These are phyloP conservation scores for Calephelis nemesis DNA, from an alignment of 1,140 invertebrate genomes.

Conservation along the genomic window DNA sequence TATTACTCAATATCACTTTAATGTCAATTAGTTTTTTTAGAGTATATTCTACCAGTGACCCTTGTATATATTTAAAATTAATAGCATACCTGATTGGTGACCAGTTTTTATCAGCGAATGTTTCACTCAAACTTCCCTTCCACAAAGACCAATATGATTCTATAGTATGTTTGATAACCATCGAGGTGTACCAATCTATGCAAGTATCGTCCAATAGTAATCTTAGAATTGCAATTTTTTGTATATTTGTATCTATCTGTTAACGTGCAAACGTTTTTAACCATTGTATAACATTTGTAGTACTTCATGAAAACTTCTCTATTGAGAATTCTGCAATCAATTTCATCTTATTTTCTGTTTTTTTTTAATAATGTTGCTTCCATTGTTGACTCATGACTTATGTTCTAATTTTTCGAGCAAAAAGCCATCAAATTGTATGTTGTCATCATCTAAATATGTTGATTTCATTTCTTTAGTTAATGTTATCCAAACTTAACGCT, in stretches of 20 bases:
- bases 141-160: no score
- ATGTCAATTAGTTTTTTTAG: constrained; percentile 29
- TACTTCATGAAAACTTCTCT: constrained; percentile 39
- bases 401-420: constrained; percentile 30
- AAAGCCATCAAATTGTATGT: constrained; percentile 45
- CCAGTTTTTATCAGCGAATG: constrained; percentile 46
- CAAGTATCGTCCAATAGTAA: no score
- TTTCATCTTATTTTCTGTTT: constrained; percentile 32
- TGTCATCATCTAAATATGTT: constrained; percentile 40
- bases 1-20: constrained; percentile 26
- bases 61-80: constrained; percentile 29
- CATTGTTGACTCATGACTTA: constrained; percentile 26
- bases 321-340: constrained; percentile 36
- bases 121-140: constrained; percentile 44
- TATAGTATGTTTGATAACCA: no score
- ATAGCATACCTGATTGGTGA: constrained; percentile 35
- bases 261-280: constrained; percentile 29
- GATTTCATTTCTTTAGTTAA: constrained; percentile 33
- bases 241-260: no score
- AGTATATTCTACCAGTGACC: constrained; percentile 30
- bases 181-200: no score
- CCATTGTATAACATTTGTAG: constrained; percentile 39
- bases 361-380: no score
- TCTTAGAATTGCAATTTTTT: no score
- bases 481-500: constrained; percentile 52